Conservation (phyloP, 2,113 vertebrate species). For the Elgaria multicarinata region DNA sequence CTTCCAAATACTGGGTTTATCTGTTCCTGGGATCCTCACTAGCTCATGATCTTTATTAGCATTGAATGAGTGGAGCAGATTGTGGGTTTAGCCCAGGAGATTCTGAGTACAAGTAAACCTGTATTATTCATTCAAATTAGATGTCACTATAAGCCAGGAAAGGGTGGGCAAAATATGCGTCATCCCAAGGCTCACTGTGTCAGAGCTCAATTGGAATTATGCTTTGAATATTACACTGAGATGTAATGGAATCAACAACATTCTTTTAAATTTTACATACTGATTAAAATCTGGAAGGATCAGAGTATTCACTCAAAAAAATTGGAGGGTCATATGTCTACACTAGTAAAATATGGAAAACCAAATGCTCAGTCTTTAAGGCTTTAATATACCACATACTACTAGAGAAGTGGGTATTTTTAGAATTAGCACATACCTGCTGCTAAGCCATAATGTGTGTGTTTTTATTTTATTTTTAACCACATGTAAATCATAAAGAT, state of each 20-base stretch:
- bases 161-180: not conserved
- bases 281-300: not conserved
- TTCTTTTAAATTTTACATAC: not conserved
- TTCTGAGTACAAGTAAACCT: not conserved
- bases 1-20: not conserved
- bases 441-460: not conserved
- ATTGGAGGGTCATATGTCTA: not conserved
- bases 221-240: not conserved
- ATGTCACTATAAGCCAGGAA: not conserved
- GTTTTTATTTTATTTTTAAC: not conserved
- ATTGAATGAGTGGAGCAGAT: no score
- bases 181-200: not conserved
- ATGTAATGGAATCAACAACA: not conserved
- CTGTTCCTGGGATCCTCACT: not conserved
- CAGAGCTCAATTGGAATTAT: not conserved
- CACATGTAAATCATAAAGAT: not conserved
- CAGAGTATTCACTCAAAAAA: not conserved
- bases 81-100: not conserved
- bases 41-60: not conserved
- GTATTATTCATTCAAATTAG: not conserved
- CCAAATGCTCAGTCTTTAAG: not conserved
- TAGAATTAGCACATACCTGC: no score
- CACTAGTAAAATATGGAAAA: not conserved
- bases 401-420: not conserved
- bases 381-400: not conserved